Evolutionary conservation across 2,797 vertebrate genomes (phyloP).

Genomic region (Lagocephalus sceleratus): DNA sequence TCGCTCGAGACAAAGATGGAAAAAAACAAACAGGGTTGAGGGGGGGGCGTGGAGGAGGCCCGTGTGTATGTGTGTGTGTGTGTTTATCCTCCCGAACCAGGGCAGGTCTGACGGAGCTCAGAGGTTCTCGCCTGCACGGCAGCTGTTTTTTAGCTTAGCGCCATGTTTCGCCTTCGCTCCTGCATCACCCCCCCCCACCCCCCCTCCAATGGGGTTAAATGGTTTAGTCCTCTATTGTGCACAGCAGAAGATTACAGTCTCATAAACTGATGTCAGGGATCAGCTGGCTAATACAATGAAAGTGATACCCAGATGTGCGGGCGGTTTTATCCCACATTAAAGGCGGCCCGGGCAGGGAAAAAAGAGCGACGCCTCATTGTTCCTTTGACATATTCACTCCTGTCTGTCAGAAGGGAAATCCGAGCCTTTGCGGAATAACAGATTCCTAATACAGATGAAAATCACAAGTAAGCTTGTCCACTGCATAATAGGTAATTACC

Average conservation of each 20-base stretch:
- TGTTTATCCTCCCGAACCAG: conserved; percentile 61
- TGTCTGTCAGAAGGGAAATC: conserved; percentile 49
- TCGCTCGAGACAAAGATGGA: conserved; percentile 75
- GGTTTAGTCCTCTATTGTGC: conserved; percentile 71
- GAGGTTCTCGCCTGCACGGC: conserved; percentile 58
- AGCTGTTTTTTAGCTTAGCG: conserved; percentile 37
- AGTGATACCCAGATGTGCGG: conserved; percentile 69
- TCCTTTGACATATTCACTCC: conserved; percentile 37
- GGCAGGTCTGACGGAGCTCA: conserved; percentile 68
- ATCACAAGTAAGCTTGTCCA: conserved; percentile 60
- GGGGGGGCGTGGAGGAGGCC: conserved; percentile 22
- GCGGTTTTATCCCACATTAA: conserved; percentile 62
- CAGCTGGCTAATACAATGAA: conserved; percentile 73
- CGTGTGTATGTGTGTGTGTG: conserved; percentile 39
- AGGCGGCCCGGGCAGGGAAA: conserved; percentile 49
- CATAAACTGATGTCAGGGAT: conserved; percentile 79
- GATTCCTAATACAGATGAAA: conserved; percentile 42
- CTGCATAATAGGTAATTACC: conserved; percentile 60
- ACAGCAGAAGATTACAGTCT: conserved; percentile 76
- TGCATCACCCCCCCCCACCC: conserved; percentile 57
- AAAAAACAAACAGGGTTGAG: conserved; percentile 59
- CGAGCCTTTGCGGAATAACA: conserved; percentile 39
- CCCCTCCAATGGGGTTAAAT: conserved; percentile 68
- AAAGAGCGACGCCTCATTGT: conserved; percentile 52
- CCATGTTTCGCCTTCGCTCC: conserved; percentile 46